A percentile compares a stretch with the other conserved stretches of the same genome.
These are phyloP conservation scores for Aurelia aurita DNA, from an alignment of 30 jellyfish, hydroid and myxozoan genomes.

Conservation along the genomic window DNA sequence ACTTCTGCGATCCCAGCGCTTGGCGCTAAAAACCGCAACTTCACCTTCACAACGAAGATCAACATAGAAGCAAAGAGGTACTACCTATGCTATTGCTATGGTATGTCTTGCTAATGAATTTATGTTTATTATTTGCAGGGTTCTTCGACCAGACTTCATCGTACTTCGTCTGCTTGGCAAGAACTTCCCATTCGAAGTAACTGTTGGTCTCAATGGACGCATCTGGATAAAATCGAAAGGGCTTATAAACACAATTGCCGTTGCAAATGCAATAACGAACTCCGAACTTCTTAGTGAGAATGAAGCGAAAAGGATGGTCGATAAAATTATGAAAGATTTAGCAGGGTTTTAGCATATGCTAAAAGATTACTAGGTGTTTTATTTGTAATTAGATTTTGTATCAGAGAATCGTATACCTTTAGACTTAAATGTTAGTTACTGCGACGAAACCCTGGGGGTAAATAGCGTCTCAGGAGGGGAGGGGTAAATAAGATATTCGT, in stretches of 20 bases:
- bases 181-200: slow-evolving; percentile 89
- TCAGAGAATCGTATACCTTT: no score
- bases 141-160: slow-evolving; percentile 74
- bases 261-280: slow-evolving; percentile 80
- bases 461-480: no score
- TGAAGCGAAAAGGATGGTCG: slow-evolving; percentile 60
- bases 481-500: no score
- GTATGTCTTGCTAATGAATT: not conserved
- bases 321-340: slow-evolving; percentile 67
- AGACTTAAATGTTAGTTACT: no score
- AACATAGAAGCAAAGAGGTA: no score
- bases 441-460: no score
- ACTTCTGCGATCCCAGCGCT: no score
- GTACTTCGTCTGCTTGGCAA: slow-evolving; percentile 84
- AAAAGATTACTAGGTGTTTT: no score
- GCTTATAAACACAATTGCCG: slow-evolving; percentile 77
- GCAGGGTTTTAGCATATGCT: slow-evolving; percentile 52
- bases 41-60: no score
- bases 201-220: slow-evolving; percentile 96
- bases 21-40: no score
- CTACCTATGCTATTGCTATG: no score
- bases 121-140: slow-evolving; percentile 35
- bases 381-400: no score
- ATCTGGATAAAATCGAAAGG: slow-evolving; percentile 94
- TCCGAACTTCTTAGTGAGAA: slow-evolving; percentile 81